Evolutionary conservation across 2,888 invertebrate species (phyloP).

Genomic region (Spialia ferax): DNA sequence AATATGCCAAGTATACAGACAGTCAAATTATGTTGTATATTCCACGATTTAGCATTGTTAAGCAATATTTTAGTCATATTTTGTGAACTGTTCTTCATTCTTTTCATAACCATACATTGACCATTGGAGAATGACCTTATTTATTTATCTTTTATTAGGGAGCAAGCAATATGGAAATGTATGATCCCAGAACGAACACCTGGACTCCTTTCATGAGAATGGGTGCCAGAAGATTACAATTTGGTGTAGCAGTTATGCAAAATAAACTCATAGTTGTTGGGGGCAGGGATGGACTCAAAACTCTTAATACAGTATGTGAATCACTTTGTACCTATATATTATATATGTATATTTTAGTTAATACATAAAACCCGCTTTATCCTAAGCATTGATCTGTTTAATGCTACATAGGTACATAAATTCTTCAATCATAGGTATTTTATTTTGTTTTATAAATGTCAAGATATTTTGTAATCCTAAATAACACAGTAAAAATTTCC

Average conservation of each 20-base stretch:
- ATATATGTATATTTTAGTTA: background rate
- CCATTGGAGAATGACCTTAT: too few species aligned
- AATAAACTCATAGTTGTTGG: constrained; percentile 95
- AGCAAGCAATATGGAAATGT: constrained; percentile 96
- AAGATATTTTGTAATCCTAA: background rate
- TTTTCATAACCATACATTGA: too few species aligned
- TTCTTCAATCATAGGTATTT: background rate
- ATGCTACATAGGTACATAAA: too few species aligned
- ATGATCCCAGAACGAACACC: constrained; percentile 92
- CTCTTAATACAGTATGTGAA: constrained; percentile 92
- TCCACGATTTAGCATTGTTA: too few species aligned
- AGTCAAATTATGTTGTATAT: too few species aligned
- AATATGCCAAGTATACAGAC: too few species aligned
- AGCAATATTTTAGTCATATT: too few species aligned
- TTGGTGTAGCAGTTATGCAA: constrained; percentile 95
- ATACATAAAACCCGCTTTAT: background rate
- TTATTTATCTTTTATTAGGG: constrained; percentile 81
- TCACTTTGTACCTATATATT: too few species aligned
- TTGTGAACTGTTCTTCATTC: too few species aligned
- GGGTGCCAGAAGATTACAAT: constrained; percentile 94
- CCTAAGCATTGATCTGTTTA: too few species aligned
- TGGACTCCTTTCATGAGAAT: constrained; percentile 93
- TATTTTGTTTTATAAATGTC: too few species aligned
- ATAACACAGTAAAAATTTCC: background rate
- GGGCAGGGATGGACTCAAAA: constrained; percentile 97